A percentile compares a stretch with the other conserved stretches of the same genome.
Evolutionary conservation across 2,113 vertebrate species (phyloP).

Genomic region (Mobula birostris): DNA sequence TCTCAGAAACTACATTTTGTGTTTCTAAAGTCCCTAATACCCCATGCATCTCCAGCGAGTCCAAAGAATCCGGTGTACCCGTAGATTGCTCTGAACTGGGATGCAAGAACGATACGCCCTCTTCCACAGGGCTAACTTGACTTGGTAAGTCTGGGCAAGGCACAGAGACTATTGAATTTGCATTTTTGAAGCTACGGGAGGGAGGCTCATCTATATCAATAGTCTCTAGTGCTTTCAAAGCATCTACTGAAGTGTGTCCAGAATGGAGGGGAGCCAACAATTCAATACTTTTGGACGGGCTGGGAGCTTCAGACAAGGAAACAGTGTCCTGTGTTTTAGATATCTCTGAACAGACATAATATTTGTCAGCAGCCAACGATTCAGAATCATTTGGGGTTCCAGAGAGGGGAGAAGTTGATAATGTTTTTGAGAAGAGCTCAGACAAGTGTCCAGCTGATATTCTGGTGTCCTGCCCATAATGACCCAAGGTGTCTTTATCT

Average conservation of each 20-base stretch:
- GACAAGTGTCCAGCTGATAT: not conserved
- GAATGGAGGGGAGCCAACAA: not conserved
- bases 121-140: slow-evolving; percentile 82
- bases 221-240: slow-evolving; percentile 39
- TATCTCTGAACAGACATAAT: not conserved
- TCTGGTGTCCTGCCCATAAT: not conserved
- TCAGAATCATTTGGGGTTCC: not conserved
- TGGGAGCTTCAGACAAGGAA: not conserved
- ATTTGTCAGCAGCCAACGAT: not conserved
- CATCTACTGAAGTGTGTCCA: not conserved
- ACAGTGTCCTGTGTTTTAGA: not conserved
- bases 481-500: not conserved
- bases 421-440: slow-evolving; percentile 3
- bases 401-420: not conserved
- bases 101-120: slow-evolving; percentile 63
- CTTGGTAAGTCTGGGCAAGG: slow-evolving; percentile 73
- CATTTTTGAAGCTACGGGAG: slow-evolving; percentile 46
- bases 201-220: slow-evolving; percentile 42
- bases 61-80: slow-evolving; percentile 83
- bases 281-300: not conserved
- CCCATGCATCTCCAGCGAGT: slow-evolving; percentile 75
- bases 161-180: slow-evolving; percentile 47
- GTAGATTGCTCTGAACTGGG: slow-evolving; percentile 59
- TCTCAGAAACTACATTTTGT: slow-evolving; percentile 55
- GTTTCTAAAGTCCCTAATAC: slow-evolving; percentile 56